A percentile compares a stretch with the other conserved stretches of the same genome.
Conservation (phyloP, 2,113 vertebrate genomes). For the Zosterops lateralis region DNA sequence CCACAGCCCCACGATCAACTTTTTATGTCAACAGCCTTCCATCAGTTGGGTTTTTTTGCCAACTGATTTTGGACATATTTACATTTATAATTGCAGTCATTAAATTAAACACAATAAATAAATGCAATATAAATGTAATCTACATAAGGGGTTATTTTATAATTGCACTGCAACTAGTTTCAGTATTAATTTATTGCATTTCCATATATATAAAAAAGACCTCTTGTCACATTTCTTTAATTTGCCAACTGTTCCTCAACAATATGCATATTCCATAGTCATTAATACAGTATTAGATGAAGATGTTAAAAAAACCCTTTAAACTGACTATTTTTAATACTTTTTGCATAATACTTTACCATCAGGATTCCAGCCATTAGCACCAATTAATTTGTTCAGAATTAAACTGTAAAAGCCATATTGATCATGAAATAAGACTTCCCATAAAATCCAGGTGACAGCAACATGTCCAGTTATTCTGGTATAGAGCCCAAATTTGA, state of each 20-base stretch:
- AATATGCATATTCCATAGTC: background rate
- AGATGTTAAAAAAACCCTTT: conserved; percentile 5
- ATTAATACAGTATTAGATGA: conserved; percentile 35
- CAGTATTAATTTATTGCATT: conserved; percentile 57
- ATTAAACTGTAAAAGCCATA: background rate
- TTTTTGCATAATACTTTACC: background rate
- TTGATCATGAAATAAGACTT: background rate
- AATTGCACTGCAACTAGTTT: conserved; percentile 22
- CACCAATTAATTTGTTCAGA: conserved; percentile 37
- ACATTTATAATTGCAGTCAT: conserved; percentile 56
- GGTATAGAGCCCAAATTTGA: background rate
- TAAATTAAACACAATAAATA: conserved; percentile 18
- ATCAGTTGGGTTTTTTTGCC: background rate
- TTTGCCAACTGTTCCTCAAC: conserved; percentile 25
- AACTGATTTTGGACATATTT: background rate
- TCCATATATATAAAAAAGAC: conserved; percentile 34
- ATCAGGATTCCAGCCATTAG: conserved; percentile 29
- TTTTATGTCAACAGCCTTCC: background rate
- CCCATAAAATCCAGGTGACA: background rate
- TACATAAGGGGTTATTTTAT: background rate
- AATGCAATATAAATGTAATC: conserved; percentile 61
- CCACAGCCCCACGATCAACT: background rate
- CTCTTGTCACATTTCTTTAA: conserved; percentile 42
- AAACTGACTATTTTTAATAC: background rate
- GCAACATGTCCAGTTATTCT: background rate